Conservation (phyloP, 2,888 invertebrate genomes). For the Mythimna lalbum region DNA sequence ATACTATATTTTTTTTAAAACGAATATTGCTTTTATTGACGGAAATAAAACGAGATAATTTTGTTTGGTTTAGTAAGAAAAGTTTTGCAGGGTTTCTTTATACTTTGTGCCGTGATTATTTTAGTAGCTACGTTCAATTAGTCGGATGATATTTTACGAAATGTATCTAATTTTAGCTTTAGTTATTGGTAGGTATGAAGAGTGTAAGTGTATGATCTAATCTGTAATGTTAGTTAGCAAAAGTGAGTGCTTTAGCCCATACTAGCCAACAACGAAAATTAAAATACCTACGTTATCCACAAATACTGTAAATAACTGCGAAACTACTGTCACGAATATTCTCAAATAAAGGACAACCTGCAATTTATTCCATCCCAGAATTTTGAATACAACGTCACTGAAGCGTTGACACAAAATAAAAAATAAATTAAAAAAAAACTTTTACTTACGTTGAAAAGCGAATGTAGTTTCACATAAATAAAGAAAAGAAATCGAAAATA, state of each 20-base stretch:
- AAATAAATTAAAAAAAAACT: slow-evolving; percentile 15
- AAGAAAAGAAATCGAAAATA: slow-evolving; percentile 46
- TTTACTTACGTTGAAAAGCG: slow-evolving; percentile 57
- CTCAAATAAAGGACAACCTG: slow-evolving; percentile 7
- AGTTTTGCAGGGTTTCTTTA: background rate
- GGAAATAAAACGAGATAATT: background rate
- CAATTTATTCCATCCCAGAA: slow-evolving; percentile 6
- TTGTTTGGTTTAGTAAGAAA: background rate
- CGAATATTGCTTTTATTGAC: background rate
- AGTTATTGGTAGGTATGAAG: background rate
- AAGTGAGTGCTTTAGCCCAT: slow-evolving; percentile 8
- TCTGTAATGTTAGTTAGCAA: background rate
- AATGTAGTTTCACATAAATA: slow-evolving; percentile 39
- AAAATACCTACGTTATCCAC: slow-evolving; percentile 18
- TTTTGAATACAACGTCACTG: slow-evolving; percentile 21
- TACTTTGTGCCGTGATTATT: background rate
- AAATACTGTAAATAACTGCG: slow-evolving; percentile 18
- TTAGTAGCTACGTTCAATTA: slow-evolving; percentile 1
- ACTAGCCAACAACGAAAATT: slow-evolving; percentile 11
- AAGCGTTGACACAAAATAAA: slow-evolving; percentile 49
- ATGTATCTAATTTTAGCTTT: background rate
- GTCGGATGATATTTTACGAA: background rate
- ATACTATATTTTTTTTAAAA: too few species aligned
- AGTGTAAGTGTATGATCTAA: background rate
- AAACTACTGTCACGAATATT: slow-evolving; percentile 11